Conservation (phyloP, 2,113 vertebrate species). For the Dendropsophus ebraccatus region DNA sequence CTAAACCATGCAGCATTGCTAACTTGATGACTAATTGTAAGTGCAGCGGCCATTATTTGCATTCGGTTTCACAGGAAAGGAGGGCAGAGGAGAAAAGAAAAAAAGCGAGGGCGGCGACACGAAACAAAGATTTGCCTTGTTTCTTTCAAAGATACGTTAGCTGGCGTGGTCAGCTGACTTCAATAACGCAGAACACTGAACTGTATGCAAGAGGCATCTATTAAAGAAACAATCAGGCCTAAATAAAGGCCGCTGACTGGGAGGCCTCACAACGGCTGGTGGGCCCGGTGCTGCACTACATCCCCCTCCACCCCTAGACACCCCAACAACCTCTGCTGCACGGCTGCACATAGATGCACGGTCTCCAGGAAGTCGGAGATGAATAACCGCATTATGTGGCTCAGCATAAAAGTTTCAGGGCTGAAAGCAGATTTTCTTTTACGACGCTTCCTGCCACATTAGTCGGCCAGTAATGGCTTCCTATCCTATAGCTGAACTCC, state of each 20-base stretch:
- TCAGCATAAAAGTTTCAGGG: slow-evolving; percentile 8
- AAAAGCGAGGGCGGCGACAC: slow-evolving; percentile 41
- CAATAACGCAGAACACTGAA: slow-evolving; percentile 57
- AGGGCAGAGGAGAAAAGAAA: not conserved
- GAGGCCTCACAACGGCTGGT: slow-evolving; percentile 55
- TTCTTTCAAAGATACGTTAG: slow-evolving; percentile 40
- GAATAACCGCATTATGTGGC: slow-evolving; percentile 23
- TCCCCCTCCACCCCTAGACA: not conserved
- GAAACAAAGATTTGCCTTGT: slow-evolving; percentile 57
- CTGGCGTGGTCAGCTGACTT: slow-evolving; percentile 62
- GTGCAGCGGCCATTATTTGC: not conserved
- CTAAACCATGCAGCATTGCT: not conserved
- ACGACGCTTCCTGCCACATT: not conserved
- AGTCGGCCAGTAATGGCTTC: not conserved
- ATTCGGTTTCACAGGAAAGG: not conserved
- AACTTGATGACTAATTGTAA: not conserved
- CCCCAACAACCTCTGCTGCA: not conserved
- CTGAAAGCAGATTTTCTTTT: slow-evolving; percentile 5
- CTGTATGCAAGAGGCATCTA: slow-evolving; percentile 59
- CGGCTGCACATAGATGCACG: not conserved
- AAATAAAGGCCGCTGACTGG: slow-evolving; percentile 54
- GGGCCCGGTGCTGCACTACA: no score
- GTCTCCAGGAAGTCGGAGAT: slow-evolving; percentile 24
- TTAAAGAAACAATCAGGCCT: slow-evolving; percentile 54
- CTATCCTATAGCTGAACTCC: not conserved